Evolutionary conservation across 2,888 invertebrate genomes (phyloP), one percentile per base, ranked within the genome.

Genomic region (Vesta saturnalis): DNA sequence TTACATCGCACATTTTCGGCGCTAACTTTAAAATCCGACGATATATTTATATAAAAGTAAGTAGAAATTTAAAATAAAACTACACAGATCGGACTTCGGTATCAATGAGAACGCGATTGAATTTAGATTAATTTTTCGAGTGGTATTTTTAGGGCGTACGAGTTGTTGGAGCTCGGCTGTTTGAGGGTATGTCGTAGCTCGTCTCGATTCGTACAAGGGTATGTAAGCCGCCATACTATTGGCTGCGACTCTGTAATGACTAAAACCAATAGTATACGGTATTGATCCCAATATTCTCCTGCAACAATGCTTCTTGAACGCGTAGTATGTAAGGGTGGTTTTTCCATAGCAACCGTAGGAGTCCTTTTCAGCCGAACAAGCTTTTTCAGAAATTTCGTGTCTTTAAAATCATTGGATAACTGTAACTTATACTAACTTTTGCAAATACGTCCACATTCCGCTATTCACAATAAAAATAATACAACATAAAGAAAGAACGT

Each of bases 251-350:
- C 64, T 54, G 71, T 75, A 76, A 76, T 76, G 74, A 76, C 74
- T 74, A 74, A 76, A 74, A 74, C 76, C 76, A 74, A 76, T 76
- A 76, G 74, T 72, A 69, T 70, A 69, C 68, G 68, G 76, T 76
- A 76, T 76, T 76, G 76, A 76, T 76, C 76, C 75, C 64, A 65
- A 49, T 59, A 67, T 65, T 64, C 69, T 72, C 67, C 16, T 35
- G 64, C 67, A 59, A 70, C 22, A 61, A 60, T 39, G 46, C 60
- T 16, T 35, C 47, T 52, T 67, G 23, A 47, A 64, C 10, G 30
- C 6, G 30, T 16, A n/a, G 46, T n/a, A 19, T 23, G 12, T 67
- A 64, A 57, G 49, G 69, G 19, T 18, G 14, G 58, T 49, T 70
- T 60, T 70, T 58, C 63, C 54, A 15, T 43, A 23, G 14, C 39